phyloP scores from a whole-genome alignment of 2,113 vertebrate species.

The Thermophis baileyi region DNA sequence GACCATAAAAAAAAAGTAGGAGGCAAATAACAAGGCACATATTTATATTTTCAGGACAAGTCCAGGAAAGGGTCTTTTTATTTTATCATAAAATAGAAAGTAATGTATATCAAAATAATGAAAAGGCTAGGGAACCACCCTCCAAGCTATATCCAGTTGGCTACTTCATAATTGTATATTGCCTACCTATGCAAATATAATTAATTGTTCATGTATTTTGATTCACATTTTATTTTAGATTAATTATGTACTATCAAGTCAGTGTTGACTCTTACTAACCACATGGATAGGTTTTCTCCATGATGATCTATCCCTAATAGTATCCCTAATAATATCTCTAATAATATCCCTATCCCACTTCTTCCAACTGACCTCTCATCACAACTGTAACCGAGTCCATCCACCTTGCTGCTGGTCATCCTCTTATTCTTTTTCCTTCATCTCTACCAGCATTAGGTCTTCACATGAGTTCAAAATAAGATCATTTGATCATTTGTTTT shows the following conservation, averaged over 20 bases:
- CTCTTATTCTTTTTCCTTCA: neutral
- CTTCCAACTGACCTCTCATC: neutral
- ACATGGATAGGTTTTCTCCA: neutral
- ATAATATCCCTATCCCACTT: neutral
- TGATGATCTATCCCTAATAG: neutral
- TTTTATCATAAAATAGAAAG: neutral
- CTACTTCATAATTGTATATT: neutral
- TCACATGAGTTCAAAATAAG: neutral
- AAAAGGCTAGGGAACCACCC: neutral
- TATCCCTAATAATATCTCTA: neutral
- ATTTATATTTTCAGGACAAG: too few relatives aligned
- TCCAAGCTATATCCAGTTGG: neutral
- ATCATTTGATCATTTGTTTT: neutral
- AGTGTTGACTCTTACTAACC: neutral
- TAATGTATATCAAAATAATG: neutral
- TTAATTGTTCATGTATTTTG: neutral
- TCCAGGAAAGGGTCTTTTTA: too few relatives aligned
- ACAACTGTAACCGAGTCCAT: neutral
- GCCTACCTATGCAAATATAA: neutral
- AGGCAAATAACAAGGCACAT: too few relatives aligned
- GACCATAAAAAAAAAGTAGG: neutral
- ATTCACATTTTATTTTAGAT: neutral
- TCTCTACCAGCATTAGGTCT: neutral
- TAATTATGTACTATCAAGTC: neutral
- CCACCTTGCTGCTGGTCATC: neutral